These are phyloP conservation scores for Rhabdornis inornatus DNA, from an alignment of 2,113 vertebrate genomes.

Conservation along the genomic window DNA sequence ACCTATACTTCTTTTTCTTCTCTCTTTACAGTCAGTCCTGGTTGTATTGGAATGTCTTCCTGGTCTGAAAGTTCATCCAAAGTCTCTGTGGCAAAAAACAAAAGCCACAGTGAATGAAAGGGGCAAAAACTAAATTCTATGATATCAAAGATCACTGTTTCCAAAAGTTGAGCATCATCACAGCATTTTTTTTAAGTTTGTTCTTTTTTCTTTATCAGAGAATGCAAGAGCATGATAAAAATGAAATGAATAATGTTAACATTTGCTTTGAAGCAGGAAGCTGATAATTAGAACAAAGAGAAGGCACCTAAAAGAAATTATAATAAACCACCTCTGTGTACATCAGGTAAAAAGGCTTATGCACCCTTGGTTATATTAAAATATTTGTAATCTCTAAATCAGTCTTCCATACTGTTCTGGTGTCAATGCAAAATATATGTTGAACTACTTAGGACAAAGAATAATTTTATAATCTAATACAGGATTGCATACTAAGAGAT, in stretches of 20 bases:
- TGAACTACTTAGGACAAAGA: neutral
- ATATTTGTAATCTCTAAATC: neutral
- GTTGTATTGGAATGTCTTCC: neutral
- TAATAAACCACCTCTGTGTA: neutral
- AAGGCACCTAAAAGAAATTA: neutral
- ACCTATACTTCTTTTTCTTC: neutral
- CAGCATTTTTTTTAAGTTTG: neutral
- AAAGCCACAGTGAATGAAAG: neutral
- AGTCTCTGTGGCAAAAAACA: neutral
- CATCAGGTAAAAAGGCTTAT: neutral
- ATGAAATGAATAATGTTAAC: neutral
- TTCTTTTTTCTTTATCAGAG: neutral
- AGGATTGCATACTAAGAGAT: neutral
- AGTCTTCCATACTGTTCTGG: neutral
- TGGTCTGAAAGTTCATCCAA: neutral
- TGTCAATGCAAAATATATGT: neutral
- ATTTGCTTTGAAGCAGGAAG: neutral
- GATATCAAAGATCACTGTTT: neutral
- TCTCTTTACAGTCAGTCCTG: neutral
- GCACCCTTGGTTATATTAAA: neutral
- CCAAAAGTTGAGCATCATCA: neutral
- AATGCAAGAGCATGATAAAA: neutral
- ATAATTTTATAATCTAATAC: neutral
- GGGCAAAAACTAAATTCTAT: neutral
- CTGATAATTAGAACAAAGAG: neutral